These are phyloP conservation scores for Theocolax elegans DNA, from an alignment of 1,140 invertebrate species.

Conservation along the genomic window DNA sequence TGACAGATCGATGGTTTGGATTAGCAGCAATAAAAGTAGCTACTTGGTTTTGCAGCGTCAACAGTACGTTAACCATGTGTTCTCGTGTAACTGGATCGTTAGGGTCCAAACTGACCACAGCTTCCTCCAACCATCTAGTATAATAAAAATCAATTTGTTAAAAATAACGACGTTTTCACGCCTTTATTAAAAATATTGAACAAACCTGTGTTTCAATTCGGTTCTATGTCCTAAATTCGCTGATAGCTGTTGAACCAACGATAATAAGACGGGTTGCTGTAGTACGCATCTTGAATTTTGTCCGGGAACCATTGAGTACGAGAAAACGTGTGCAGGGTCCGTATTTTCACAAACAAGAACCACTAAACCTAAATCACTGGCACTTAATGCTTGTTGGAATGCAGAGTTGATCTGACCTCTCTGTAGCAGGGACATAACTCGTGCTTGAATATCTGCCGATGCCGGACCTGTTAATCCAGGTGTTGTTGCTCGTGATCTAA, in stretches of 20 bases:
- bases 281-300: constrained; percentile 57
- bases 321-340: constrained; percentile 82
- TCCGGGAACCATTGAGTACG: constrained; percentile 70
- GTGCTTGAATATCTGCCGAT: constrained; percentile 69
- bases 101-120: constrained; percentile 84
- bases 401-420: constrained; percentile 85
- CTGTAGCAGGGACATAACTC: constrained; percentile 78
- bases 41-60: constrained; percentile 80
- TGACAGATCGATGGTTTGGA: constrained; percentile 76
- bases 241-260: constrained; percentile 91
- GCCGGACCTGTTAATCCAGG: constrained; percentile 58
- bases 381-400: constrained; percentile 88
- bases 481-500: constrained; percentile 71
- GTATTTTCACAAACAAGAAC: constrained; percentile 86
- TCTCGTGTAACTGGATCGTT: constrained; percentile 82
- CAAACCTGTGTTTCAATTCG: constrained; percentile 88
- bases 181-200: constrained; percentile 19
- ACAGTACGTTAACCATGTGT: constrained; percentile 83
- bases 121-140: constrained; percentile 86
- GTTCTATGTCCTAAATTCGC: constrained; percentile 86
- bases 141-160: constrained; percentile 10
- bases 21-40: constrained; percentile 75
- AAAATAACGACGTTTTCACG: constrained; percentile 25
- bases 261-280: constrained; percentile 87
- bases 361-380: constrained; percentile 85